Evolutionary conservation across 1,140 invertebrate species (phyloP), one percentile per base, ranked within the genome.

Genomic region (Oryzaephilus surinamensis): DNA sequence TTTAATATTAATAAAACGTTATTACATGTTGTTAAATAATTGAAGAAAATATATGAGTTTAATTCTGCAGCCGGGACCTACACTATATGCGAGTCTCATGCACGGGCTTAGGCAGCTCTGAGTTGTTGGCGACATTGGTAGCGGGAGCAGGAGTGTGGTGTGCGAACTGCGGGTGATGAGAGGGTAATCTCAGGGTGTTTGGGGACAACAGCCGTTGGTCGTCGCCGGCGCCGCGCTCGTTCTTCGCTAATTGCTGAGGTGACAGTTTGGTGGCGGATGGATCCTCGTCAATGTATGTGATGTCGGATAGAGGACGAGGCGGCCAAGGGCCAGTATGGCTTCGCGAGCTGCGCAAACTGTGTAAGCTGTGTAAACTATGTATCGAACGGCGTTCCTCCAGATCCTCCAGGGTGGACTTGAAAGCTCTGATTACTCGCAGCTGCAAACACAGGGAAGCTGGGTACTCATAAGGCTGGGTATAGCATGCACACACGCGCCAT

Each of bases 361-460:
- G 89, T 70, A 93, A 85, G 69, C 87, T 91, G 74, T 91, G 87
- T 73, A 90, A 85, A 81, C 89, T 93, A 83, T 95, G 91, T 66
- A 95, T 81, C 70, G 92, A 94, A 67, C 91, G 84, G 63, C 91
- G 84, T 73, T 99, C 96, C 74, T 97, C 95, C 73, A 98, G 77
- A 74, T 99, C 96, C 81, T 99, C 96, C 76, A 98, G 76, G 63
- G 88, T 97, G 61, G 92, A 97, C 76, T 93, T 96, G 89, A 99
- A 99, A 65, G 95, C 96, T 76, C 94, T 88, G 73, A 99, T 95
- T 73, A 99, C 96, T 74, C 96, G 89, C 74, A 99, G 85, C 95
- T 99, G 90, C 74, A 89, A 89, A 81, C 75, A 76, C 76, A 77
- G 55, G 58, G 58, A 58, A 60, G 54, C 54, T 56, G 58, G 56